These are phyloP conservation scores for Serinus canaria DNA, from an alignment of 2,113 vertebrate genomes.

Conservation along the genomic window DNA sequence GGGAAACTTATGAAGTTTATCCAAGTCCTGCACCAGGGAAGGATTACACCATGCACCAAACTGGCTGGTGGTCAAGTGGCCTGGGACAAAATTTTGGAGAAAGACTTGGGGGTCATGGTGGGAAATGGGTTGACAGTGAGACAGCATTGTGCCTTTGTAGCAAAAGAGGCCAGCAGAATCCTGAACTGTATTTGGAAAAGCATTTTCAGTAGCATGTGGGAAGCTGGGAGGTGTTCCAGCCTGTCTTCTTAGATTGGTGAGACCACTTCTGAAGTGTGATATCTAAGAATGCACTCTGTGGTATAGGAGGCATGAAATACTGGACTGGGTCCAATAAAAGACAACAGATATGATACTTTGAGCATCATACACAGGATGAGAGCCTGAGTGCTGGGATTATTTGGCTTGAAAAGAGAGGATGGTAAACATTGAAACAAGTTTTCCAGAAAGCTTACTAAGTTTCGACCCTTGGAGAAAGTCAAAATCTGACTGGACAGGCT, in stretches of 20 bases:
- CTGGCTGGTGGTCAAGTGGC: neutral
- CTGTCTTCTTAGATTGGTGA: neutral
- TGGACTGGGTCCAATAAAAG: neutral
- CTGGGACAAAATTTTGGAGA: neutral
- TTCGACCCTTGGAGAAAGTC: neutral
- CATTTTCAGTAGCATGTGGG: neutral
- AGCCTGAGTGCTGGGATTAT: neutral
- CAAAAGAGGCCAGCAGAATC: neutral
- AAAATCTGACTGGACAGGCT: neutral
- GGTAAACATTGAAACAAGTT: neutral
- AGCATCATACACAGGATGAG: neutral
- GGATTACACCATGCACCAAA: neutral
- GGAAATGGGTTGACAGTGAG: neutral
- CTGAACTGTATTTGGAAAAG: neutral
- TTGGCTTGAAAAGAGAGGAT: neutral
- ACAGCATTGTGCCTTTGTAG: neutral
- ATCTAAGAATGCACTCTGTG: neutral
- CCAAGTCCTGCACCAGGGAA: neutral
- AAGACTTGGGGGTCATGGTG: fast-evolving
- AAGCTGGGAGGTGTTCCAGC: neutral
- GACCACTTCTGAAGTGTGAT: neutral
- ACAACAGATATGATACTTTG: neutral
- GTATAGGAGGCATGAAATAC: neutral
- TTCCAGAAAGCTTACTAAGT: neutral
- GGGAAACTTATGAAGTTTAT: neutral